A percentile compares a stretch with the other conserved stretches of the same genome.
These are phyloP conservation scores for Anseranas semipalmata DNA, from an alignment of 2,113 vertebrate species.

Conservation along the genomic window DNA sequence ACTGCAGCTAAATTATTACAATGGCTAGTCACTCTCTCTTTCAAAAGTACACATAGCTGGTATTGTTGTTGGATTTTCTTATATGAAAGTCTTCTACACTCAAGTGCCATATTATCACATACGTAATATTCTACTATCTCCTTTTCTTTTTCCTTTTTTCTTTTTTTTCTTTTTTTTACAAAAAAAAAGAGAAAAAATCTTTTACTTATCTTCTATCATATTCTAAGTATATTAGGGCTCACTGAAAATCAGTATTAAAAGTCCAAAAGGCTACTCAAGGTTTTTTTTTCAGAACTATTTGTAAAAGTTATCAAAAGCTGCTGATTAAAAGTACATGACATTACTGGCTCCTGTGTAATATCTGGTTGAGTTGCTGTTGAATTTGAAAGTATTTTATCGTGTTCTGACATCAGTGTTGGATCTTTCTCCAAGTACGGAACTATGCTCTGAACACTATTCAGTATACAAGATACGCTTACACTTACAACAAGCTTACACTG, in stretches of 20 bases:
- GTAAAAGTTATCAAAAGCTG: background rate
- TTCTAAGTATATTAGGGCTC: background rate
- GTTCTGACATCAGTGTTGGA: background rate
- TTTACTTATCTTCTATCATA: background rate
- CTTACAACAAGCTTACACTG: background rate
- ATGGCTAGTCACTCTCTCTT: background rate
- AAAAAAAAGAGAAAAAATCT: background rate
- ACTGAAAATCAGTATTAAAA: background rate
- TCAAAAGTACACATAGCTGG: background rate
- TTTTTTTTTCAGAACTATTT: background rate
- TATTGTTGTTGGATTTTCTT: background rate
- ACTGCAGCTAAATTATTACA: background rate
- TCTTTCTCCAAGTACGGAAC: background rate
- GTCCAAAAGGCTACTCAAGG: background rate
- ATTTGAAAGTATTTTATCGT: slow-evolving; percentile 30
- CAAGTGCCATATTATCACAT: background rate
- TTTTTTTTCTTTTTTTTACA: no score
- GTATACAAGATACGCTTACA: background rate
- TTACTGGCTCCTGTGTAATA: background rate
- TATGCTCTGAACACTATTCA: background rate
- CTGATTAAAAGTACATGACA: background rate
- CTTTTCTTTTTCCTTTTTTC: background rate
- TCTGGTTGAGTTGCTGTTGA: background rate
- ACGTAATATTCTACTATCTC: background rate
- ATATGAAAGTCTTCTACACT: background rate